Base-by-base conservation (phyloP, 2,888 invertebrate genomes). In the Drosophila sordidapex region DNA sequence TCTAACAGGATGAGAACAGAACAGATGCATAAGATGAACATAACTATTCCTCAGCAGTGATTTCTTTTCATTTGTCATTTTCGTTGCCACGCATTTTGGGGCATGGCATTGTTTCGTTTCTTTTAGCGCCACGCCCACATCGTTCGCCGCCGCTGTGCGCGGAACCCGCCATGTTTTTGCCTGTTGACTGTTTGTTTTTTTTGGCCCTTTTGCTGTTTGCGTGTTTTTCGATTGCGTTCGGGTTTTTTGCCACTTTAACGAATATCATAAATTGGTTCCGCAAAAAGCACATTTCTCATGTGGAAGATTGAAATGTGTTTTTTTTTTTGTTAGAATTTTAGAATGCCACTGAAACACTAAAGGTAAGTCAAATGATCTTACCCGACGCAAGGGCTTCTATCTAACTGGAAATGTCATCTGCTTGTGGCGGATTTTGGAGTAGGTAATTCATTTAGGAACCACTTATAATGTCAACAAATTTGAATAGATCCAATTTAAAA, bases 201-300 rank as follows among this genome's bases (percentile, higher is more conserved):
- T 62, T 67, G 56, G 48, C 53, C 40, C 49, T 66, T 43, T 56
- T 74, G 29, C 49, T 10, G 21, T 10, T 21, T 29, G 57, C 13
- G 70, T 69, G 56, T 61, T 62, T 56, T 70, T 61, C 51, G 54
- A 46, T 69, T 67, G 49, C 60, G 60, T 38, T n/a, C 18, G 15
- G 2, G 33, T 66, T 69, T 63, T 61, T 66, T 71, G 70, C 73
- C 75, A 81, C 79, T 79, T 81, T 82, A 74, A 79, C 81, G 89
- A 85, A 90, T 89, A 78, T 82, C 84, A 90, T 91, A 90, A 91
- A 90, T 91, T 90, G 89, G 87, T 87, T 87, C 83, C 87, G 76
- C 82, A 81, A 77, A 54, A 82, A 81, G 77, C 82, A 87, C 81
- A 87, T 88, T 89, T 90, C 86, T 91, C 90, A 85, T 88, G 90